phyloP scores from a whole-genome alignment of 30 jellyfish, hydroid and myxozoan species.

The Sanderia malayensis region DNA sequence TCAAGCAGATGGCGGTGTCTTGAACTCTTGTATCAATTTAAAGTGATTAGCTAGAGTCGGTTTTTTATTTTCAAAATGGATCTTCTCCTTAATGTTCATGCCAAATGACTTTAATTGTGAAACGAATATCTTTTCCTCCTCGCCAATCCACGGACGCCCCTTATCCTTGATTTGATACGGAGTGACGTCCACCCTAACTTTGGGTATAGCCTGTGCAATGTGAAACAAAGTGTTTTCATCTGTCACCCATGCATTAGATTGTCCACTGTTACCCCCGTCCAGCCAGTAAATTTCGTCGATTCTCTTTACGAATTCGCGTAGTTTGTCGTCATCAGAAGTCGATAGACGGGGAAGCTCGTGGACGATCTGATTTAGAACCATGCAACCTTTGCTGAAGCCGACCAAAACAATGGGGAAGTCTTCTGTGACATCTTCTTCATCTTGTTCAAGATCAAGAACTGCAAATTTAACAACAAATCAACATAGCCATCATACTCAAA shows the following conservation, averaged over 20 bases:
- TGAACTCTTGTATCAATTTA: constrained; percentile 40
- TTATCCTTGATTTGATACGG: constrained; percentile 75
- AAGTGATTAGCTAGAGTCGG: constrained; percentile 67
- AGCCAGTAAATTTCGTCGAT: constrained; percentile 55
- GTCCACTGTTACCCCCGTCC: constrained; percentile 82
- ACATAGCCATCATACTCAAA: too few relatives aligned
- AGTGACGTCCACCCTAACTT: constrained; percentile 67
- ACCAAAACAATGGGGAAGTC: constrained; percentile 59
- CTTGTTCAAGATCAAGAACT: constrained; percentile 50
- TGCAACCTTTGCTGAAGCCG: constrained; percentile 92
- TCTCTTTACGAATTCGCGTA: constrained; percentile 31
- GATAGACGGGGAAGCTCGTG: constrained; percentile 63
- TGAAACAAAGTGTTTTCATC: constrained; percentile 52
- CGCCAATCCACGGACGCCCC: constrained; percentile 69
- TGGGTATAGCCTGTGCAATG: constrained; percentile 51
- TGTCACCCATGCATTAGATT: constrained; percentile 69
- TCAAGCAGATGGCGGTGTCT: constrained; percentile 17
- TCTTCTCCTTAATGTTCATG: constrained; percentile 45
- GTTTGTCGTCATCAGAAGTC: constrained; percentile 6
- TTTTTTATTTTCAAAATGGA: constrained; percentile 56
- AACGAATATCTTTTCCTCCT: constrained; percentile 59
- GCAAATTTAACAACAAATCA: too few relatives aligned
- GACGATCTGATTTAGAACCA: constrained; percentile 75
- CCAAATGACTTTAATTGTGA: constrained; percentile 46
- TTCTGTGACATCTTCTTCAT: constrained; percentile 53